A percentile compares a stretch with the other conserved stretches of the same genome.
phyloP scores from a whole-genome alignment of 2,113 vertebrate genomes.

The Campylomormyrus tamandua region DNA sequence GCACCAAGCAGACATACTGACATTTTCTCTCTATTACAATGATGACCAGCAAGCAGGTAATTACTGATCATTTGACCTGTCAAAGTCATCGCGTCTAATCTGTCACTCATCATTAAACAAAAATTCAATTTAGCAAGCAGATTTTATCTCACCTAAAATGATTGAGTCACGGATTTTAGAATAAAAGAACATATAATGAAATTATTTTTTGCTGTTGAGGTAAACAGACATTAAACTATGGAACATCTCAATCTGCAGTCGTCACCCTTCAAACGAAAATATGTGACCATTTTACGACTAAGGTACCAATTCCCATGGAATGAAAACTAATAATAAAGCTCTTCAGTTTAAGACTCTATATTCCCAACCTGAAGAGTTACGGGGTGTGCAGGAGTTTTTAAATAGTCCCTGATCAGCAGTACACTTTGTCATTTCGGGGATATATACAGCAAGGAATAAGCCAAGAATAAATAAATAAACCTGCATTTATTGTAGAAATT shows the following conservation, averaged over 20 bases:
- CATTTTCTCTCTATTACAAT: background rate
- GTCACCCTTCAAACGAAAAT: background rate
- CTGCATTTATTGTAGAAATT: slow-evolving; percentile 3
- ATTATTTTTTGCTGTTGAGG: background rate
- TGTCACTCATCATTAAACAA: background rate
- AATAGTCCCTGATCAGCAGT: background rate
- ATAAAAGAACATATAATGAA: background rate
- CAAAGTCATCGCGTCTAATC: background rate
- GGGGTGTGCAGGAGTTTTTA: background rate
- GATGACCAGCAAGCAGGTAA: background rate
- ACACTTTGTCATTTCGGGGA: background rate
- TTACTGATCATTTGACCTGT: background rate
- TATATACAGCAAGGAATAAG: background rate
- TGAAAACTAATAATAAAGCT: background rate
- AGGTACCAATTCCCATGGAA: background rate
- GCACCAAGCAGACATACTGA: background rate
- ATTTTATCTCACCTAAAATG: background rate
- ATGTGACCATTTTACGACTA: background rate
- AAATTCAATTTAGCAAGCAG: background rate
- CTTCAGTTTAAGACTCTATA: background rate
- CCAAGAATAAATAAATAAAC: background rate
- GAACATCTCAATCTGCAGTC: background rate
- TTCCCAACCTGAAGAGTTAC: background rate
- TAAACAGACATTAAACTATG: background rate
- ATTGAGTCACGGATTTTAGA: background rate